These are phyloP conservation scores for Oedothorax gibbosus DNA, from an alignment of 1,140 invertebrate genomes.

Conservation along the genomic window DNA sequence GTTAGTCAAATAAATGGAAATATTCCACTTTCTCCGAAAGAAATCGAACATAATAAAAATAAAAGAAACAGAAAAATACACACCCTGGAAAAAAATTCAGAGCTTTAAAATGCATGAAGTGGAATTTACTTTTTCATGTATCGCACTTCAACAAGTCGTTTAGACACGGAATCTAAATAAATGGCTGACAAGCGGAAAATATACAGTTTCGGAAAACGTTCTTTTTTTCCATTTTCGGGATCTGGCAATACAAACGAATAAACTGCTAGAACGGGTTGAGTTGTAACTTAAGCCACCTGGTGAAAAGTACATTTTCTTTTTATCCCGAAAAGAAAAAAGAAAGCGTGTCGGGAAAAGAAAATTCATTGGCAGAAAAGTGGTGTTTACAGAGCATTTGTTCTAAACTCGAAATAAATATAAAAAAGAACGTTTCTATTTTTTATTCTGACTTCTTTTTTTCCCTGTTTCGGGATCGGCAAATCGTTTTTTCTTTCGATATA, in stretches of 20 bases:
- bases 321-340: background rate
- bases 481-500: slow-evolving; percentile 31
- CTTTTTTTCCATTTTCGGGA: slow-evolving; percentile 27
- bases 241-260: slow-evolving; percentile 49
- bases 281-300: slow-evolving; percentile 45
- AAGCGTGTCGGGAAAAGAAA: slow-evolving; percentile 20
- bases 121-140: slow-evolving; percentile 58
- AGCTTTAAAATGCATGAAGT: slow-evolving; percentile 60
- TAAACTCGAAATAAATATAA: background rate
- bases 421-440: background rate
- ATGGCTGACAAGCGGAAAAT: slow-evolving; percentile 55
- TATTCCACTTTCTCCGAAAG: slow-evolving; percentile 3
- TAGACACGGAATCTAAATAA: slow-evolving; percentile 54
- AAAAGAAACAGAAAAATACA: slow-evolving; percentile 17
- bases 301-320: slow-evolving; percentile 37
- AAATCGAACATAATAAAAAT: slow-evolving; percentile 33
- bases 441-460: slow-evolving; percentile 23
- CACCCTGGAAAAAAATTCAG: background rate
- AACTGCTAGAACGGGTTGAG: slow-evolving; percentile 39
- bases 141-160: slow-evolving; percentile 59
- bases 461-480: slow-evolving; percentile 16
- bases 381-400: slow-evolving; percentile 55
- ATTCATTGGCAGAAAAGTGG: slow-evolving; percentile 35
- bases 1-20: slow-evolving; percentile 42
- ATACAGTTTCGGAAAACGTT: slow-evolving; percentile 21